phyloP scores from a whole-genome alignment of 2,113 vertebrate species.

The Hystrix cristata region DNA sequence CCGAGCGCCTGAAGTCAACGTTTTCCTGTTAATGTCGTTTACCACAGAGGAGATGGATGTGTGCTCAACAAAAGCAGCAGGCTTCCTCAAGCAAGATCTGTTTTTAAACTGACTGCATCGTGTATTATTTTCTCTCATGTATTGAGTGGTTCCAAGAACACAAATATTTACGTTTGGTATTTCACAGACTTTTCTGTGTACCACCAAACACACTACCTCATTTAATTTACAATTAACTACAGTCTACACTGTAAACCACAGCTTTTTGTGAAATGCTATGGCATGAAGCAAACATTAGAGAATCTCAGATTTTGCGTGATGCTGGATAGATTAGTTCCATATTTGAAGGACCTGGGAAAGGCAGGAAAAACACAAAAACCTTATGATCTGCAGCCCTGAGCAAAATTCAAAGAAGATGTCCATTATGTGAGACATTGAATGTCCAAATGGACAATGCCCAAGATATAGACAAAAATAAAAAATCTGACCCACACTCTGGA shows the following conservation, averaged over 20 bases:
- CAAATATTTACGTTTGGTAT: conserved; percentile 62
- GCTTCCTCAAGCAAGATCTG: conserved; percentile 5
- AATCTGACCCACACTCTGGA: not conserved
- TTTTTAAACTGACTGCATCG: conserved; percentile 50
- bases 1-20: not conserved
- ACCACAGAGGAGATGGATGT: conserved; percentile 16
- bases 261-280: not conserved
- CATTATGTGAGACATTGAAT: not conserved
- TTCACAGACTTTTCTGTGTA: not conserved
- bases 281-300: not conserved
- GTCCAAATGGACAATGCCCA: not conserved
- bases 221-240: conserved; percentile 54
- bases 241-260: not conserved
- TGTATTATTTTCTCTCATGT: conserved; percentile 5
- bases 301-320: not conserved
- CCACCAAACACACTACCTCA: not conserved
- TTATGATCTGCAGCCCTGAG: not conserved
- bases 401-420: not conserved
- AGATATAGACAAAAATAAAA: not conserved
- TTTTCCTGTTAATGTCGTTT: conserved; percentile 51
- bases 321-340: not conserved
- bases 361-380: not conserved
- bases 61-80: not conserved
- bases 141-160: conserved; percentile 46
- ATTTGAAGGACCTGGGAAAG: not conserved